A percentile compares a stretch with the other conserved stretches of the same genome.
phyloP scores from a whole-genome alignment of 2,113 vertebrate genomes.

The Poecile atricapillus region DNA sequence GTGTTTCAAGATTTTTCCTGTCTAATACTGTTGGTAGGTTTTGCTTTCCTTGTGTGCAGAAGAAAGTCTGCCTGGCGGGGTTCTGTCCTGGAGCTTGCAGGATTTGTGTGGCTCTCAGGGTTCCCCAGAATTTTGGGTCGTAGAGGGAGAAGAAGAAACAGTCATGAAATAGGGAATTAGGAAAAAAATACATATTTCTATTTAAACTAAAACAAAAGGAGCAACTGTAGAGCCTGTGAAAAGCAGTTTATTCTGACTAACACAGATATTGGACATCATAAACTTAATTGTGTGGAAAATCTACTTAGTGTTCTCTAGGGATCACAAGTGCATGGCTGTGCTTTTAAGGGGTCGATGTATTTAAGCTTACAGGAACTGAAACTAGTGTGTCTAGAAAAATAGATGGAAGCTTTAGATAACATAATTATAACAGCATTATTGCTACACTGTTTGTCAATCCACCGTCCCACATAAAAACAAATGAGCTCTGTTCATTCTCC shows the following conservation, averaged over 20 bases:
- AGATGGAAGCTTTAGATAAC: slow-evolving; percentile 48
- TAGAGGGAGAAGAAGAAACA: neutral
- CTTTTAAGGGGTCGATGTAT: slow-evolving; percentile 21
- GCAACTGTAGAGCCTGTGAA: neutral
- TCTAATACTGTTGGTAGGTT: neutral
- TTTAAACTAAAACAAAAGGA: neutral
- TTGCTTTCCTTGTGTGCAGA: neutral
- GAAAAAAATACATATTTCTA: accelerated
- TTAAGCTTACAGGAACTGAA: slow-evolving; percentile 31
- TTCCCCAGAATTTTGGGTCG: neutral
- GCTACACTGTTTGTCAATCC: neutral
- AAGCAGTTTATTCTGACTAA: neutral
- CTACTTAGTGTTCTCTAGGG: slow-evolving; percentile 6
- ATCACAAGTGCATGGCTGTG: neutral
- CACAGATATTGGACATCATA: neutral
- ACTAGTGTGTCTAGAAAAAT: slow-evolving; percentile 14
- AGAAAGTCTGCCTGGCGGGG: neutral
- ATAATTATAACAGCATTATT: neutral
- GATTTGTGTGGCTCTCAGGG: neutral
- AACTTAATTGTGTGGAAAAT: slow-evolving; percentile 48
- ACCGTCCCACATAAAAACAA: neutral
- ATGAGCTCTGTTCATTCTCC: neutral
- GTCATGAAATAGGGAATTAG: neutral
- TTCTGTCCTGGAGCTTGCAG: neutral
- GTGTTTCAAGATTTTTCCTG: neutral